These are phyloP conservation scores for Pseudomyrmex cubaensis DNA, from an alignment of 1,140 invertebrate species.

Conservation along the genomic window DNA sequence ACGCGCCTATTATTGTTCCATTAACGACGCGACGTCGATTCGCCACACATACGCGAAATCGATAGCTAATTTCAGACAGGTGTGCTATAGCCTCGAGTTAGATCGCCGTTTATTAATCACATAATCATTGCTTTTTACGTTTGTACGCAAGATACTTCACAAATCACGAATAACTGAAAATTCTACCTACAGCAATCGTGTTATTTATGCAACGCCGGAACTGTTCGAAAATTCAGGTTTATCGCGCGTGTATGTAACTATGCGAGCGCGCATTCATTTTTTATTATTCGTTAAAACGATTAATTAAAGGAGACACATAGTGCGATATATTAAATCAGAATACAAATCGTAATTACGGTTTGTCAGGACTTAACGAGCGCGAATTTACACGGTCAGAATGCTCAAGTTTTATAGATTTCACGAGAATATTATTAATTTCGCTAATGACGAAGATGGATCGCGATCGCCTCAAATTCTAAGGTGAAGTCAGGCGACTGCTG, in stretches of 20 bases:
- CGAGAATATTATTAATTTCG: slow-evolving; percentile 38
- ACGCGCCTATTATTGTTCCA: slow-evolving; percentile 68
- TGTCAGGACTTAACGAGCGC: not conserved
- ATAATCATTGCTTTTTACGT: slow-evolving; percentile 19
- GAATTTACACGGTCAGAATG: slow-evolving; percentile 1
- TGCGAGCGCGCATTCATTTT: too few species aligned
- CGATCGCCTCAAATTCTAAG: slow-evolving; percentile 26
- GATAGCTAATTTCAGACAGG: slow-evolving; percentile 54
- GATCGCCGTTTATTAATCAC: slow-evolving; percentile 44
- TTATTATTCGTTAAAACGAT: not conserved
- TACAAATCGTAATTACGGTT: not conserved
- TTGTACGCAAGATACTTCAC: not conserved
- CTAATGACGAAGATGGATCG: slow-evolving; percentile 51
- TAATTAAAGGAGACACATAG: not conserved
- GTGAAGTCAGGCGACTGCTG: not conserved
- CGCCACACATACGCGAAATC: slow-evolving; percentile 54
- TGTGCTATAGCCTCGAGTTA: not conserved
- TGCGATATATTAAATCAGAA: not conserved
- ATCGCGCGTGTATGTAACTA: too few species aligned
- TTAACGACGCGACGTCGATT: slow-evolving; percentile 63
- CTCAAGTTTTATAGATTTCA: not conserved
- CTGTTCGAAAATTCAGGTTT: too few species aligned
- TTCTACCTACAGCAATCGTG: not conserved
- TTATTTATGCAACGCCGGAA: too few species aligned
- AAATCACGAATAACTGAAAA: slow-evolving; percentile 1